A percentile compares a stretch with the other conserved stretches of the same genome.
Evolutionary conservation across 1,140 invertebrate species (phyloP).

Genomic region (Drosophila subobscura): DNA sequence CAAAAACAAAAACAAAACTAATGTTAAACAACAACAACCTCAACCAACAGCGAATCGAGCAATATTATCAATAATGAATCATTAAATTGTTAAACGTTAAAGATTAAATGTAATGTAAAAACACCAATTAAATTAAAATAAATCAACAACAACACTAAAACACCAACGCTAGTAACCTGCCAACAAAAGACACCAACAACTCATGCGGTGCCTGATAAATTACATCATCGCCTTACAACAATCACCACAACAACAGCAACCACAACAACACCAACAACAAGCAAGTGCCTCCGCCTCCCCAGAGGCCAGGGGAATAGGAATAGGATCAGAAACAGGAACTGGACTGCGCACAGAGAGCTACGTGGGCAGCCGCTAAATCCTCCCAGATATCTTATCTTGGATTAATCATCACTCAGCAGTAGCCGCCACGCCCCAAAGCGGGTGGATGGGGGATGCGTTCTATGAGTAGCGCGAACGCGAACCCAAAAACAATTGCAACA

Average conservation of each 20-base stretch:
- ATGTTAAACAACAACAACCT: conserved; percentile 68
- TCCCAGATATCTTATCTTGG: conserved; percentile 14
- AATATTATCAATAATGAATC: conserved; percentile 63
- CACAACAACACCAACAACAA: no score
- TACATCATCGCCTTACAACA: conserved; percentile 11
- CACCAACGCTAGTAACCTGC: conserved; percentile 64
- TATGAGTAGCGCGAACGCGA: conserved; percentile 16
- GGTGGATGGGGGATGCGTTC: conserved; percentile 22
- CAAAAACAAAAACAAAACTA: conserved; percentile 32
- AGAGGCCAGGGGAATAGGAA: conserved; percentile 1
- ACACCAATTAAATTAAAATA: conserved; percentile 29
- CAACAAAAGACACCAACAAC: conserved; percentile 55
- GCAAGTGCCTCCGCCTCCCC: no score
- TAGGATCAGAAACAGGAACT: neutral
- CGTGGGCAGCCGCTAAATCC: no score
- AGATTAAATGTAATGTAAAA: conserved; percentile 40
- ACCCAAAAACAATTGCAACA: conserved; percentile 37
- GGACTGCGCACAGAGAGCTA: no score
- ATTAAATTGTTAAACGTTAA: conserved; percentile 74
- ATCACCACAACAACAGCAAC: no score
- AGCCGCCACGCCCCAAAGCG: conserved; percentile 35
- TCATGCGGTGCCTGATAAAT: conserved; percentile 53
- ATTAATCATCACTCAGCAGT: conserved; percentile 7
- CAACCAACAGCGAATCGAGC: conserved; percentile 75
- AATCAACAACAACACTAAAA: conserved; percentile 12